A percentile compares a stretch with the other conserved stretches of the same genome.
These are phyloP conservation scores for Vicugna pacos DNA, from an alignment of 2,113 vertebrate genomes.

Conservation along the genomic window DNA sequence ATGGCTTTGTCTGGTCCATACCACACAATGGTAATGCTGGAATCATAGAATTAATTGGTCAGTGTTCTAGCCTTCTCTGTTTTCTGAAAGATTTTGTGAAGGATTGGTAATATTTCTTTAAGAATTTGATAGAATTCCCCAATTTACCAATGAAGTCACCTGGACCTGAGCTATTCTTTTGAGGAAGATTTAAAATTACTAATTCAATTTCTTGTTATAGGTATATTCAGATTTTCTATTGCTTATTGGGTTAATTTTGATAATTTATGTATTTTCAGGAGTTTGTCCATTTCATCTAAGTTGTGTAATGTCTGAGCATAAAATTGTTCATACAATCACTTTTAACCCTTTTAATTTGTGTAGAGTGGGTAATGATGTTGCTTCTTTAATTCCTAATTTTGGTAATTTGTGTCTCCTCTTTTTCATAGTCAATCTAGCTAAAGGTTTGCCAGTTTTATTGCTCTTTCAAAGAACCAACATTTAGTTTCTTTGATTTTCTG, in stretches of 20 bases:
- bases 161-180: neutral
- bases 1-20: neutral
- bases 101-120: slow-evolving; percentile 17
- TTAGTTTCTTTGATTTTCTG: neutral
- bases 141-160: neutral
- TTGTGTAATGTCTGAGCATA: neutral
- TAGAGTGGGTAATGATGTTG: neutral
- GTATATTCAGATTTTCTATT: neutral
- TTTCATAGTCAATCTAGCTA: neutral
- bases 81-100: slow-evolving; percentile 21
- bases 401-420: no score
- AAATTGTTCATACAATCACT: neutral
- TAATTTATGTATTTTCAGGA: neutral
- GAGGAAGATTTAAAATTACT: neutral
- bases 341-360: neutral
- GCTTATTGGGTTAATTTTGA: neutral
- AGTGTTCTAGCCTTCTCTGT: neutral
- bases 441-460: neutral
- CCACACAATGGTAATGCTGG: neutral
- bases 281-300: neutral
- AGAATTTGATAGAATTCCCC: neutral
- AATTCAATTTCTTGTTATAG: neutral
- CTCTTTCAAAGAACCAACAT: neutral
- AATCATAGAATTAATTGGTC: neutral
- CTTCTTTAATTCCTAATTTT: neutral